Base-by-base conservation (phyloP, 2,113 vertebrate species). In the Ciconia boyciana region DNA sequence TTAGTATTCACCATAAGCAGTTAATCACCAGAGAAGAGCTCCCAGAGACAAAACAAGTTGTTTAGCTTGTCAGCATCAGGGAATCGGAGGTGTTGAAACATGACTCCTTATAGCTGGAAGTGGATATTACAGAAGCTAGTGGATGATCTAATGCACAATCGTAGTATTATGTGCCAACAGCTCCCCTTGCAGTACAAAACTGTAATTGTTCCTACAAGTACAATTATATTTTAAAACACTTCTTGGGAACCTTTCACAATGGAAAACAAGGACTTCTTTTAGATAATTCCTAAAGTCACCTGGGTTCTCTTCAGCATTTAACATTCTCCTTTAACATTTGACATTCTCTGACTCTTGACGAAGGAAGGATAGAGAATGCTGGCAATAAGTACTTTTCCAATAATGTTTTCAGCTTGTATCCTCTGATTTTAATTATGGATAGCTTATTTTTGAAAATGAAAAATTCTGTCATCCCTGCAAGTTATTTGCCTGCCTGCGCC, bases 1-100 rank as follows among this genome's bases (percentile, higher is more conserved):
- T 98, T 98, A 98, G 98, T 97, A 98, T 98, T 98, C 98, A 97
- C 98, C 96, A 96, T 97, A 98, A 98, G 98, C 98, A 98, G 98
- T 98, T 98, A 98, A 98, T 98, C 98, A 98, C 97, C 96, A 97
- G 98, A 98, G 98, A 98, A 97, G 97, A 98, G 97, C 98, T 98
- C 98, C 98, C 96, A 98, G 98, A 98, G 98, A 98, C 98, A 98
- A 98, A 98, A 98, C 98, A 98, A 98, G 98, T 98, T 98, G 97
- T 98, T 98, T 98, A 98, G 98, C 98, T 98, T 98, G 98, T 98
- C 98, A 98, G 98, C 98, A 97, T 98, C 96, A 93, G 97, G 98
- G 98, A 98, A 97, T 98, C 87, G 44, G 98, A 98, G 98, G 98
- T 98, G 98, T 97, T 98, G 98, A 97, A 98, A 98, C 98, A 98